A percentile compares a stretch with the other conserved stretches of the same genome.
Evolutionary conservation across 2,113 vertebrate species (phyloP).

Genomic region (Eptesicus fuscus): DNA sequence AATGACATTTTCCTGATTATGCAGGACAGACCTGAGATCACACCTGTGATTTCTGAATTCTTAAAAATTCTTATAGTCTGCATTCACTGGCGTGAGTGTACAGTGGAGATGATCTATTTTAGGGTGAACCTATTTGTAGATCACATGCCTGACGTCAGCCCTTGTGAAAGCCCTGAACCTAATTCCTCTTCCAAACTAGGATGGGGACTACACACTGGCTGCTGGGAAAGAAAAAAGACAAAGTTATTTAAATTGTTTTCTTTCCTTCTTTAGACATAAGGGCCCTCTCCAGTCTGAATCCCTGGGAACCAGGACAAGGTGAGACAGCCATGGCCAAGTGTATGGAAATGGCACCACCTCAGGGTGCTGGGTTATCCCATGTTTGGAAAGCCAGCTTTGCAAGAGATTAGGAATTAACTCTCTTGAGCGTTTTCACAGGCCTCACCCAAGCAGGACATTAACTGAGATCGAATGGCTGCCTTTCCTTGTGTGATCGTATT

Average conservation of each 20-base stretch:
- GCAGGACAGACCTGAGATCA: not conserved
- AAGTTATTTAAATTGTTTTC: not conserved
- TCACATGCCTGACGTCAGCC: not conserved
- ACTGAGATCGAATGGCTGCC: not conserved
- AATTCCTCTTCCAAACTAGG: not conserved
- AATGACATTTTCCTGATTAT: not conserved
- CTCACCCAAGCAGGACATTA: not conserved
- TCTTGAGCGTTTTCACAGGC: not conserved
- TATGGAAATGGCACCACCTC: not conserved
- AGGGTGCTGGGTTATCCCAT: not conserved
- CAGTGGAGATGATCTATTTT: not conserved
- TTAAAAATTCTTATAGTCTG: not conserved
- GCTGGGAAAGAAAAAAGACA: not conserved
- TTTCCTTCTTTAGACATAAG: not conserved
- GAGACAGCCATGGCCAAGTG: not conserved
- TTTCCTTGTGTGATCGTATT: not conserved
- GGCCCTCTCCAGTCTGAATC: not conserved
- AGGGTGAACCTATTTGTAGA: not conserved
- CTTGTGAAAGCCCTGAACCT: not conserved
- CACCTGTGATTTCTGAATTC: not conserved
- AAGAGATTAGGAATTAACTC: not conserved
- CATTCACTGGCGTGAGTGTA: not conserved
- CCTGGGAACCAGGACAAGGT: not conserved
- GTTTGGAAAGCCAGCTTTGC: not conserved
- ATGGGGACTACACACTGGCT: not conserved